Percentiles rank a stretch among this genome's conserved stretches.
phyloP scores from a whole-genome alignment of 2,113 vertebrate species.

The Tonatia bakeri region DNA sequence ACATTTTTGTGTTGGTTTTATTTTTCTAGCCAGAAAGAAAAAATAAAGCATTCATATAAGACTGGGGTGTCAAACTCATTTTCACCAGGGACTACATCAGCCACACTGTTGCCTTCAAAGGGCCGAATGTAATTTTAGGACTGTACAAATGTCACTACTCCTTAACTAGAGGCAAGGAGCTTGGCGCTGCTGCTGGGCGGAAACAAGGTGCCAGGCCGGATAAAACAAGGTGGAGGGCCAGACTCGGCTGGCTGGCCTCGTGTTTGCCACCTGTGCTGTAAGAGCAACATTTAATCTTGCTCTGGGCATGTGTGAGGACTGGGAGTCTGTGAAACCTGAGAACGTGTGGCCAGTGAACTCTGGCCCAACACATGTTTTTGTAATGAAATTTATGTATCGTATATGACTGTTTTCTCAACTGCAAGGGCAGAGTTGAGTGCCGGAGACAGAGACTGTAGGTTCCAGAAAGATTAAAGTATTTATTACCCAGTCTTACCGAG shows the following conservation, averaged over 20 bases:
- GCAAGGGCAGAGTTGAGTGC: not conserved
- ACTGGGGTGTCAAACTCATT: not conserved
- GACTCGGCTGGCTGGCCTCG: too few species aligned
- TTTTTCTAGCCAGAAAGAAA: not conserved
- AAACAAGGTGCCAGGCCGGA: too few species aligned
- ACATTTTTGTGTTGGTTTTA: not conserved
- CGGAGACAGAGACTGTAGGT: not conserved
- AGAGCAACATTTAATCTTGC: not conserved
- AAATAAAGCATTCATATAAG: not conserved
- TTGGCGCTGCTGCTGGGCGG: too few species aligned
- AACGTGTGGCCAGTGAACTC: not conserved
- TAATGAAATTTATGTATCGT: not conserved
- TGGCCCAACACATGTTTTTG: not conserved
- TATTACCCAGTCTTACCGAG: not conserved
- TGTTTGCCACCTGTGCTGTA: not conserved
- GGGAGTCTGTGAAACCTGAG: not conserved
- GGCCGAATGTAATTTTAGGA: too few species aligned
- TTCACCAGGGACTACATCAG: too few species aligned
- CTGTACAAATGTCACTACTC: too few species aligned
- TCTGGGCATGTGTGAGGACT: not conserved
- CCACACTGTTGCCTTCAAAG: too few species aligned
- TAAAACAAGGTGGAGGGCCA: too few species aligned
- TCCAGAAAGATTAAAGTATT: not conserved
- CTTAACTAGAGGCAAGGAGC: too few species aligned
- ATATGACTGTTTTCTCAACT: not conserved